Base-by-base conservation (phyloP, 2,797 vertebrate genomes). In the Epinephelus coioides region DNA sequence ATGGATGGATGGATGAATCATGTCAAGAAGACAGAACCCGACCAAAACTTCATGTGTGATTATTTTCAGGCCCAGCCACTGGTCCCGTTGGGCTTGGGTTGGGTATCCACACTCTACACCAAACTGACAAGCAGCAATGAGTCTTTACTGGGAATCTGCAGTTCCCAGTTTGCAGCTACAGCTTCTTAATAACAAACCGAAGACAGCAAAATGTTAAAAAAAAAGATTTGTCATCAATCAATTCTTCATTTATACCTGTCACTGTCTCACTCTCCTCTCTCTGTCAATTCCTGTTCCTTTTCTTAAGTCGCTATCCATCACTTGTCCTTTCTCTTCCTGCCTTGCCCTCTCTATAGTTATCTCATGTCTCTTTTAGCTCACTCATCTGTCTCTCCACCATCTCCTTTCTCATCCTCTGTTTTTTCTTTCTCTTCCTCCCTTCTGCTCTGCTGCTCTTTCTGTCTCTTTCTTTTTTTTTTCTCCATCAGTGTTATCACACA, bases 151-250 rank as follows among this genome's bases (percentile, higher is more conserved):
- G 5, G 12, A 72, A 47, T 70, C 38, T 55, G 13, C 54, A 53
- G 54, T n/a, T 62, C 9, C 6, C 17, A 56, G 18, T 18, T 56
- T 2, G 13, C 23, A 57, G 50, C n/a, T 46, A 27, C 43, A 56
- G 14, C 1, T 38, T 25, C 34, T 49, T 21, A 11, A 46, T 61
- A 38, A 69, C 44, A 72, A 64, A 61, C 13, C 46, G 47, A 25
- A 61, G 25, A 78, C 46, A 49, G n/a, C 19, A 21, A 46, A 54
- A 62, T 10, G 56, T 46, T 55, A 62, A 43, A 80, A 73, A 73
- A 21, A 71, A 70, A 76, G 6, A 49, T 50, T 55, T 56, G 17
- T 19, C 76, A 86, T 76, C 43, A 49, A 70, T 83, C 68, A 76
- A 9, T 68, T 76, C 2, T 49, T 70, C 54, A 68, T 69, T 73